Evolutionary conservation across 2,888 invertebrate genomes (phyloP), one percentile per base, ranked within the genome.

Genomic region (Chaetogeoica ovagalla): DNA sequence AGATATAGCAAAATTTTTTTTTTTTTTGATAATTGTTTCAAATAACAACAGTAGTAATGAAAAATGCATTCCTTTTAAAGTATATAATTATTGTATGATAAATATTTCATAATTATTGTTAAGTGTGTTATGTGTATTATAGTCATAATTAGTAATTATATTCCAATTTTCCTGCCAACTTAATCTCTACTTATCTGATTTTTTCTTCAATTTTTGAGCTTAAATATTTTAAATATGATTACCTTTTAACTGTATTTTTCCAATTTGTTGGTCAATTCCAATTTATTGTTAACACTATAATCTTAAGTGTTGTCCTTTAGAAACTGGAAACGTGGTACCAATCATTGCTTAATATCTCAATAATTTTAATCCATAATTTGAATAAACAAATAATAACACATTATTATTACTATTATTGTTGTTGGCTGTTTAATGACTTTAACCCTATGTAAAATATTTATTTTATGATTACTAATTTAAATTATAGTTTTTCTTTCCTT

Each of bases 131-230:
- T 79, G 79, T 79, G 71, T 79, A 79, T 79, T 79, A 79, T 79
- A 79, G 79, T 71, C 71, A 79, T 79, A 79, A 37, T 69, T 77
- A 77, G 71, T 79, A 71, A 79, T 79, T 79, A 71, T 79, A 79
- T 79, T 79, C 79, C 79, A 71, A 79, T 79, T 71, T 79, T 71
- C 79, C 79, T 79, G 79, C 79, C 79, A 79, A 65, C 43, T 71
- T 79, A 79, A 79, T 79, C 79, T 79, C 79, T 79, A 79, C 79
- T 79, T 79, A 79, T 79, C 79, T 79, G 79, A 79, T 71, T 79
- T 79, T 55, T 79, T 79, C 52, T 79, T 79, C 55, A 43, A 71
- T 71, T 71, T 71, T 79, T 62, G 79, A 79, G 70, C 70, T 79
- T 71, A 79, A 79, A 79, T 79, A 63, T 79, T 79, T 70, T 71